phyloP scores from a whole-genome alignment of 2,113 vertebrate species.

The Paramormyrops kingsleyae region DNA sequence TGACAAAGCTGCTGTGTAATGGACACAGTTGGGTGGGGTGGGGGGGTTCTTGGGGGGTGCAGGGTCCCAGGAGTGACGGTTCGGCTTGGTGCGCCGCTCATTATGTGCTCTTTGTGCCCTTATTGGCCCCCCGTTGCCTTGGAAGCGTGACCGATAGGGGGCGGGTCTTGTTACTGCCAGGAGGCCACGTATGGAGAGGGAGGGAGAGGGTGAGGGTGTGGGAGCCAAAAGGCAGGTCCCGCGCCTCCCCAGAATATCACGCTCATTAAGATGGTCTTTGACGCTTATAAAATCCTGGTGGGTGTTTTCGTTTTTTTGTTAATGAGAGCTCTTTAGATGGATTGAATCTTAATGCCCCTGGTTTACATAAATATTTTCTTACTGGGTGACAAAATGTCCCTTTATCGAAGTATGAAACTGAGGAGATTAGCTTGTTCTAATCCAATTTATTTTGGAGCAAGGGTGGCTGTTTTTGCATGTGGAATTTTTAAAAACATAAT shows the following conservation, averaged over 20 bases:
- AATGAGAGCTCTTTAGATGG: slow-evolving; percentile 52
- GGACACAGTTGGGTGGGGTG: slow-evolving; percentile 73
- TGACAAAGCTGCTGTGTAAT: slow-evolving; percentile 91
- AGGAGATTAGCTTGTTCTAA: slow-evolving; percentile 45
- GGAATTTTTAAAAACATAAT: slow-evolving; percentile 47
- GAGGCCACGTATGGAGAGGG: neutral
- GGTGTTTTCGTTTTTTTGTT: slow-evolving; percentile 22
- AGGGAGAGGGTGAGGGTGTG: neutral
- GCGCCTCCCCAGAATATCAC: neutral
- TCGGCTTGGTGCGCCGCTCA: slow-evolving; percentile 69
- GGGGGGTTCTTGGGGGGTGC: neutral
- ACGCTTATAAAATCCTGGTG: neutral
- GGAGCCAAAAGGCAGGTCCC: neutral
- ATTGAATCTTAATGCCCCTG: slow-evolving; percentile 47
- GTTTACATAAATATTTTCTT: slow-evolving; percentile 45
- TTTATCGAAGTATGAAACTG: slow-evolving; percentile 37
- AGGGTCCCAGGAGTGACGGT: slow-evolving; percentile 49
- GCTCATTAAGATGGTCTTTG: neutral
- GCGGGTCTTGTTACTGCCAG: slow-evolving; percentile 71
- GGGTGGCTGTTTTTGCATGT: slow-evolving; percentile 48
- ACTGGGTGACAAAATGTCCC: slow-evolving; percentile 44
- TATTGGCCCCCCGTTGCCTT: slow-evolving; percentile 82
- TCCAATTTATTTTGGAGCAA: slow-evolving; percentile 55
- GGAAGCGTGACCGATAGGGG: slow-evolving; percentile 84
- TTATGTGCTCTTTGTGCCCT: slow-evolving; percentile 86